phyloP scores from a whole-genome alignment of 1,140 invertebrate genomes.

The Zelostemma sp. region DNA sequence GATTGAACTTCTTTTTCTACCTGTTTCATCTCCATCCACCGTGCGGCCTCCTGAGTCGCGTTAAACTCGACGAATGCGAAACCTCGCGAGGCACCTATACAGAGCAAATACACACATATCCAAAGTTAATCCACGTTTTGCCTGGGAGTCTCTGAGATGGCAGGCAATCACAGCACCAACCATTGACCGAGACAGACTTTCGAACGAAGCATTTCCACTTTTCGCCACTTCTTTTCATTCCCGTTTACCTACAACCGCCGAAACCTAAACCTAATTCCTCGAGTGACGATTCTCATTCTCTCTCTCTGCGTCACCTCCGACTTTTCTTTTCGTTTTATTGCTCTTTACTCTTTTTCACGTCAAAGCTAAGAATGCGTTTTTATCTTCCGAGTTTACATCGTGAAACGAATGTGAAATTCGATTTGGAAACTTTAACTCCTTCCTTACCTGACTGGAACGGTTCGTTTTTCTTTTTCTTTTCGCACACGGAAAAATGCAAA shows the following conservation, averaged over 20 bases:
- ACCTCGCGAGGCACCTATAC: conserved; percentile 87
- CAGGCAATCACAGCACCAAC: conserved; percentile 71
- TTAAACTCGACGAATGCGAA: conserved; percentile 98
- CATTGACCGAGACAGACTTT: conserved; percentile 66
- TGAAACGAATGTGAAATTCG: too few species aligned
- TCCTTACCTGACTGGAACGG: too few species aligned
- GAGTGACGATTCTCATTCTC: conserved; percentile 22
- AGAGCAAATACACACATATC: conserved; percentile 74
- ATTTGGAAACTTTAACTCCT: too few species aligned
- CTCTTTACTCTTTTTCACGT: conserved; percentile 12
- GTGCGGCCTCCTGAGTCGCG: conserved; percentile 87
- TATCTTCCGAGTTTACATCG: too few species aligned
- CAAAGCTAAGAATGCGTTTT: too few species aligned
- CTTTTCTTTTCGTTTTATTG: conserved; percentile 9
- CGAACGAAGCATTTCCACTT: conserved; percentile 63
- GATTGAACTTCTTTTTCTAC: conserved; percentile 75
- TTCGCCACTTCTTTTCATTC: conserved; percentile 59
- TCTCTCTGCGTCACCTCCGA: conserved; percentile 6
- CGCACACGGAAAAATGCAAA: too few species aligned
- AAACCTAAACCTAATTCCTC: conserved; percentile 39
- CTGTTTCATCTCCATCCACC: conserved; percentile 95
- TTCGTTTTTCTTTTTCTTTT: too few species aligned
- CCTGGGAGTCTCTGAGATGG: conserved; percentile 69
- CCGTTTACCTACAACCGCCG: conserved; percentile 52
- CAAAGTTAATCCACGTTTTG: conserved; percentile 71